These are phyloP conservation scores for Andricus curvator DNA, from an alignment of 2,888 invertebrate species.

Conservation along the genomic window DNA sequence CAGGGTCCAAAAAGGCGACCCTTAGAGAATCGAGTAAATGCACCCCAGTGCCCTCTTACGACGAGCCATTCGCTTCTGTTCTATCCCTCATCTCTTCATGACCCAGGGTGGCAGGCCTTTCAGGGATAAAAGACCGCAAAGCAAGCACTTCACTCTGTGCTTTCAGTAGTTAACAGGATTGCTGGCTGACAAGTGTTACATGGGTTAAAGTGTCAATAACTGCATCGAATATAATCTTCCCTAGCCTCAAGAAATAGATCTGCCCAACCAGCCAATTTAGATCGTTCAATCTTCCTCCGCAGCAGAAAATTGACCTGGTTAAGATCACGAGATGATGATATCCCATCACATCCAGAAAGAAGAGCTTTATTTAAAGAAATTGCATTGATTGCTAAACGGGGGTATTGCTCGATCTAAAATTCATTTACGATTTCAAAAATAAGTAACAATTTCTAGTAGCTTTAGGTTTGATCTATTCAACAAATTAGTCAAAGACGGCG, in stretches of 20 bases:
- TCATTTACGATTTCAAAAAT: too few species aligned
- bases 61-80: constrained; percentile 26
- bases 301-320: constrained; percentile 1
- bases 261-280: neutral
- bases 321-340: neutral
- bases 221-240: constrained; percentile 27
- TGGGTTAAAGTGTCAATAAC: constrained; percentile 37
- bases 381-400: too few species aligned
- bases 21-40: constrained; percentile 42
- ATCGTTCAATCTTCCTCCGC: constrained; percentile 1
- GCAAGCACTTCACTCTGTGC: constrained; percentile 40
- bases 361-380: neutral
- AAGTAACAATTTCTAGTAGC: too few species aligned
- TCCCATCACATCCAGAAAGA: neutral
- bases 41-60: constrained; percentile 39
- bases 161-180: constrained; percentile 39
- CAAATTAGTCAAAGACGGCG: too few species aligned
- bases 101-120: constrained; percentile 29
- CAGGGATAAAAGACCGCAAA: constrained; percentile 41
- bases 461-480: too few species aligned
- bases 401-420: too few species aligned
- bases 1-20: constrained; percentile 26
- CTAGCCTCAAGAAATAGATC: neutral
- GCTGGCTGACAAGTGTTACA: constrained; percentile 19
- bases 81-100: constrained; percentile 37